Conservation (phyloP, 2,888 invertebrate genomes). For the Plutella xylostella region DNA sequence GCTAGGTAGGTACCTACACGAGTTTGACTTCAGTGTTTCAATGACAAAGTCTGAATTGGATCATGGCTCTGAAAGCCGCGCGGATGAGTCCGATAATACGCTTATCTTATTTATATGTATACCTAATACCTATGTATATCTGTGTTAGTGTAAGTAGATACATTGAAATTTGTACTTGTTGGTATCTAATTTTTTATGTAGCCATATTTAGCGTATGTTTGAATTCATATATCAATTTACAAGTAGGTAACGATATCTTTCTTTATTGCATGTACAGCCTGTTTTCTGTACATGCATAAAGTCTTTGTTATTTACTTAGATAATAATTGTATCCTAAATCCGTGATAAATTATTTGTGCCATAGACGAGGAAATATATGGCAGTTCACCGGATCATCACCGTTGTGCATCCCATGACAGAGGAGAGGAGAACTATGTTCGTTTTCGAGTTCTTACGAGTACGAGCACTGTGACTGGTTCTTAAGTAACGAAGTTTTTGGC, state of each 20-base stretch:
- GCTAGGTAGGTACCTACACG: no score
- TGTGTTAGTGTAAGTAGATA: constrained; percentile 52
- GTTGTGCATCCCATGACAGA: constrained; percentile 44
- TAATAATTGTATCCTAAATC: neutral
- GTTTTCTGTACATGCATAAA: neutral
- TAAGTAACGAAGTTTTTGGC: no score
- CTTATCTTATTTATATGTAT: constrained; percentile 63
- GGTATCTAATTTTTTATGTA: constrained; percentile 56
- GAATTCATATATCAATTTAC: constrained; percentile 27
- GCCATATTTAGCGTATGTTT: constrained; percentile 40
- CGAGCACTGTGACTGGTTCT: no score
- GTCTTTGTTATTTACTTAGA: neutral
- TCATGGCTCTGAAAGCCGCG: constrained; percentile 44
- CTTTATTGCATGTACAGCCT: no score
- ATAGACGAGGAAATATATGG: no score
- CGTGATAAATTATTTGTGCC: constrained; percentile 6
- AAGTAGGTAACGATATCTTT: neutral
- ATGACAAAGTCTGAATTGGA: constrained; percentile 57
- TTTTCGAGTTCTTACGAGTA: no score
- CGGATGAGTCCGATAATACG: constrained; percentile 63
- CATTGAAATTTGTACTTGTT: constrained; percentile 44
- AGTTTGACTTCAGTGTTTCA: no score
- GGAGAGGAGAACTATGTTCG: no score
- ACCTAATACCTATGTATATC: constrained; percentile 57
- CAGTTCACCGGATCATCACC: constrained; percentile 11